Conservation (phyloP, 2,888 invertebrate species). For the Iphiclides podalirius region DNA sequence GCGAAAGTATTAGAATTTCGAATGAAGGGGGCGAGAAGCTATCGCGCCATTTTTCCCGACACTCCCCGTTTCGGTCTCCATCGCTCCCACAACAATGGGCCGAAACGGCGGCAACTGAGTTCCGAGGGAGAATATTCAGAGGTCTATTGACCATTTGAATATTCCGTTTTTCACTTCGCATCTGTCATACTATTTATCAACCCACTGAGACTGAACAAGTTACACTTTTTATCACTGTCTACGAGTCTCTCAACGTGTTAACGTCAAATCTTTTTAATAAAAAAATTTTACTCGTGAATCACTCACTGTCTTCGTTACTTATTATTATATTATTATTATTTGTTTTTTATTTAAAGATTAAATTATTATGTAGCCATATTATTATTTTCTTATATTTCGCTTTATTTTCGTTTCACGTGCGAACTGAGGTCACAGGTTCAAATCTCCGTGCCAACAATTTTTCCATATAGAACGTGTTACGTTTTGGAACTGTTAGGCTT, state of each 20-base stretch:
- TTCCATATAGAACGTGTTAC: too few species aligned
- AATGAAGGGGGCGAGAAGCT: conserved; percentile 76
- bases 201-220: not conserved
- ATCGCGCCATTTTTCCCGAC: conserved; percentile 60
- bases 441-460: too few species aligned
- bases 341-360: too few species aligned
- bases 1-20: conserved; percentile 75
- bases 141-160: conserved; percentile 10
- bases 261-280: not conserved
- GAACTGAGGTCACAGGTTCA: too few species aligned
- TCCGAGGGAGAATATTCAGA: not conserved
- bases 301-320: not conserved
- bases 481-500: too few species aligned
- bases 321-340: not conserved
- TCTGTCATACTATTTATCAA: conserved; percentile 9
- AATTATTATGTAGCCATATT: too few species aligned
- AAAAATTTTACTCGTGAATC: not conserved
- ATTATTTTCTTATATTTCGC: too few species aligned
- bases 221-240: not conserved
- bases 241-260: conserved; percentile 2
- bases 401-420: too few species aligned
- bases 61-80: conserved; percentile 40
- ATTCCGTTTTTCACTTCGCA: conserved; percentile 1
- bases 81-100: conserved; percentile 33
- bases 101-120: not conserved